phyloP scores from a whole-genome alignment of 2,113 vertebrate genomes.

The Nothobranchius furzeri region DNA sequence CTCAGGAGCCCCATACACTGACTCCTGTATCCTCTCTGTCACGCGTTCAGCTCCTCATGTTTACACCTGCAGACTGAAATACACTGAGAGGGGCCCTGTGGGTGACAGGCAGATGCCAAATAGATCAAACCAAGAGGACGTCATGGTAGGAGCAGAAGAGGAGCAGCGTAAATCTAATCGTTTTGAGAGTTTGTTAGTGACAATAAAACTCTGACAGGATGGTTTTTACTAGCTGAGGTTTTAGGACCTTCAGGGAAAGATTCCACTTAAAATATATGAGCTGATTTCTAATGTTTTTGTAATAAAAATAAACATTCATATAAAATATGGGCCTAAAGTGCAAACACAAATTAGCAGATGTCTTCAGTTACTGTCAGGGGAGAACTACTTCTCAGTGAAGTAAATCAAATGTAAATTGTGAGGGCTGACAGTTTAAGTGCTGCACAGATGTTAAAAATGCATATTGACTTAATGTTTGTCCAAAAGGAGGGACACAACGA shows the following conservation, averaged over 20 bases:
- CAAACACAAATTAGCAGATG: background rate
- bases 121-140: conserved; percentile 23
- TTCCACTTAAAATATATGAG: conserved; percentile 24
- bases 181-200: conserved; percentile 1
- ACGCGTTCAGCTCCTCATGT: conserved; percentile 53
- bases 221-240: background rate
- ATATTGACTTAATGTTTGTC: background rate
- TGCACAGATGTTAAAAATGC: background rate
- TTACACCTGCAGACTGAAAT: conserved; percentile 47
- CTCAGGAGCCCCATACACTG: conserved; percentile 8
- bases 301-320: conserved; percentile 2
- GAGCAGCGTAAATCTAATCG: conserved; percentile 11
- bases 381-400: background rate
- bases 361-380: background rate
- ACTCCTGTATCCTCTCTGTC: conserved; percentile 22
- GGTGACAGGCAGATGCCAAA: conserved; percentile 40
- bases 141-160: background rate
- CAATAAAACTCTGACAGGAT: conserved; percentile 17
- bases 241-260: background rate
- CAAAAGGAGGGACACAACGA: too few relatives aligned
- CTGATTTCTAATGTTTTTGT: conserved; percentile 15
- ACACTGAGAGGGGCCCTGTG: conserved; percentile 26
- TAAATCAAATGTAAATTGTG: background rate
- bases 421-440: background rate
- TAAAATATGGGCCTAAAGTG: background rate